A percentile compares a stretch with the other conserved stretches of the same genome.
Conservation (phyloP, 1,140 invertebrate species). For the Vanessa atalanta region DNA sequence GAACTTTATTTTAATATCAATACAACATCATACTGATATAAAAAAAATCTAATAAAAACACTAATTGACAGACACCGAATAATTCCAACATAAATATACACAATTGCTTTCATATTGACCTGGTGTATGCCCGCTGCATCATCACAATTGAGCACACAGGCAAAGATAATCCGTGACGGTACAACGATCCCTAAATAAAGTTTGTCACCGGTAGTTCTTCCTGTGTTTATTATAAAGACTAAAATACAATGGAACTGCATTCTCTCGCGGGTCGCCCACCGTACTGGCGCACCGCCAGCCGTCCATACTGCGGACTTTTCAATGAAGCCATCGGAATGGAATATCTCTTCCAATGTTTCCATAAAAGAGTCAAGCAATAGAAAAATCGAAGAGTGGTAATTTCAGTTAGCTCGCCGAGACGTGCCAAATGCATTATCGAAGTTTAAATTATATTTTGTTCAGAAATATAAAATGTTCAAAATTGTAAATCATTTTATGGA, state of each 20-base stretch:
- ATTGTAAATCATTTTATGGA: conserved; percentile 9
- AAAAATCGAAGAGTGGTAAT: conserved; percentile 63
- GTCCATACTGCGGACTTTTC: conserved; percentile 78
- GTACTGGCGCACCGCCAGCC: conserved; percentile 67
- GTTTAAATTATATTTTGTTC: conserved; percentile 26
- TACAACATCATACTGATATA: background rate
- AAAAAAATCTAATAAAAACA: background rate
- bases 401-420: conserved; percentile 41
- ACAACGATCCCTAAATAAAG: conserved; percentile 28
- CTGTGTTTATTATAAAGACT: conserved; percentile 22
- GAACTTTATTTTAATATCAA: no score
- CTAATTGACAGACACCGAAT: conserved; percentile 21
- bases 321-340: conserved; percentile 75
- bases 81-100: conserved; percentile 23
- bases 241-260: conserved; percentile 24
- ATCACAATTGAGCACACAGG: conserved; percentile 70
- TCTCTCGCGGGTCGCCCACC: conserved; percentile 16
- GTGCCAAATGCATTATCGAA: conserved; percentile 38
- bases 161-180: conserved; percentile 64
- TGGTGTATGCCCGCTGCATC: conserved; percentile 51
- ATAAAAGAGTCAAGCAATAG: conserved; percentile 74
- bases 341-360: conserved; percentile 75
- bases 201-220: conserved; percentile 9
- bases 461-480: conserved; percentile 10
- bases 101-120: conserved; percentile 32